These are phyloP conservation scores for Heliangelus exortis DNA, from an alignment of 2,797 vertebrate genomes.

Conservation along the genomic window DNA sequence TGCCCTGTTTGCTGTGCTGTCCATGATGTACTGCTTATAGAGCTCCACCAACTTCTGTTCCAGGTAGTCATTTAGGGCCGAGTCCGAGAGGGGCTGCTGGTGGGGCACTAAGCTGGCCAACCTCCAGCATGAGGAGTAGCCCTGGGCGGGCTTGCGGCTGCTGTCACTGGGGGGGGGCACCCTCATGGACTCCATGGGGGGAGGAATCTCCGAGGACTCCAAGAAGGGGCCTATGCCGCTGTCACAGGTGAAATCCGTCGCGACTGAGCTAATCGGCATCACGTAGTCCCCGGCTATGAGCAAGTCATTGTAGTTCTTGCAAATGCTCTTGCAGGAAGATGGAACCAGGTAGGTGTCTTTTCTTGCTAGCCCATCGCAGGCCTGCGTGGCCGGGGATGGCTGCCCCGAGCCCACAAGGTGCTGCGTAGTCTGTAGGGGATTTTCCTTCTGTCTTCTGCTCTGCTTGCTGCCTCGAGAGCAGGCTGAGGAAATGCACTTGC, in stretches of 20 bases:
- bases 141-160: constrained; percentile 63
- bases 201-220: constrained; percentile 90
- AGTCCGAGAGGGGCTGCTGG: constrained; percentile 91
- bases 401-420: constrained; percentile 55
- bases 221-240: constrained; percentile 85
- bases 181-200: constrained; percentile 80
- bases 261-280: constrained; percentile 85
- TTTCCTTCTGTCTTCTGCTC: constrained; percentile 56
- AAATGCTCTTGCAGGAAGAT: constrained; percentile 94
- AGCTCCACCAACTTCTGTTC: constrained; percentile 93
- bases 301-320: constrained; percentile 93
- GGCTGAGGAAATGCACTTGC: constrained; percentile 63
- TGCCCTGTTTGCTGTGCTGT: constrained; percentile 78
- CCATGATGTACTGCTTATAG: constrained; percentile 94
- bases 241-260: constrained; percentile 78
- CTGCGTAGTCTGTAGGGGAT: constrained; percentile 34
- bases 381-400: constrained; percentile 65
- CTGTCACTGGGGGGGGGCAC: constrained; percentile 21
- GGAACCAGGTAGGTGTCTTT: constrained; percentile 91
- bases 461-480: constrained; percentile 60
- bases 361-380: constrained; percentile 65
- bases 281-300: constrained; percentile 94
- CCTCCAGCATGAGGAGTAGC: constrained; percentile 85
- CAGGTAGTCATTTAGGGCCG: constrained; percentile 90
- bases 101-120: constrained; percentile 85